phyloP scores from a whole-genome alignment of 2,888 invertebrate species.

The Catotricha subobsoleta region DNA sequence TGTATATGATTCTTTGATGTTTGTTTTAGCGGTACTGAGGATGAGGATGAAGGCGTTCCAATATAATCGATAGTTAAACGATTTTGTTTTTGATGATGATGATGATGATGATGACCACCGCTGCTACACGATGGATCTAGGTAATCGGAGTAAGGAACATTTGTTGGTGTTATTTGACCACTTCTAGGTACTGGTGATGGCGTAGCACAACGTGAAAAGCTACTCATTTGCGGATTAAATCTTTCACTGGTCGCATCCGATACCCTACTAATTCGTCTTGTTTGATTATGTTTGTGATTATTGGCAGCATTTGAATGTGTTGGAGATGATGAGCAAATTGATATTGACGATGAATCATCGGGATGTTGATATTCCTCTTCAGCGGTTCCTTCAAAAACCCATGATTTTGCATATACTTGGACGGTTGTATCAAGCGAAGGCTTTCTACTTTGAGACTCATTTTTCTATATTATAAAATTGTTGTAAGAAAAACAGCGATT shows the following conservation, averaged over 20 bases:
- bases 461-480: conserved; percentile 15
- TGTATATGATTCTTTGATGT: neutral
- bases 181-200: conserved; percentile 30
- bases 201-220: conserved; percentile 28
- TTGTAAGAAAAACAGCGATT: neutral
- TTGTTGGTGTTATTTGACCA: conserved; percentile 13
- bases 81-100: conserved; percentile 31
- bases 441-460: neutral
- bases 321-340: conserved; percentile 9
- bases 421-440: conserved; percentile 5
- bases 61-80: conserved; percentile 27
- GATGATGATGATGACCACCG: conserved; percentile 10
- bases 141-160: conserved; percentile 7
- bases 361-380: conserved; percentile 4
- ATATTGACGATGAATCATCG: conserved; percentile 10
- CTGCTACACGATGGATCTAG: conserved; percentile 16
- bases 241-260: conserved; percentile 29
- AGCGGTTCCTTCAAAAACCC: conserved; percentile 27
- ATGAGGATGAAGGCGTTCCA: conserved; percentile 12
- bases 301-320: conserved; percentile 10
- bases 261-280: conserved; percentile 10
- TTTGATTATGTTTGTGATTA: neutral
- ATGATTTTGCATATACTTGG: conserved; percentile 25
- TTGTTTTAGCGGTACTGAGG: conserved; percentile 9
- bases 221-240: conserved; percentile 31